Percentiles rank a stretch among this genome's conserved stretches.
These are phyloP conservation scores for Andrena chrysosceles DNA, from an alignment of 2,888 invertebrate species.

Conservation along the genomic window DNA sequence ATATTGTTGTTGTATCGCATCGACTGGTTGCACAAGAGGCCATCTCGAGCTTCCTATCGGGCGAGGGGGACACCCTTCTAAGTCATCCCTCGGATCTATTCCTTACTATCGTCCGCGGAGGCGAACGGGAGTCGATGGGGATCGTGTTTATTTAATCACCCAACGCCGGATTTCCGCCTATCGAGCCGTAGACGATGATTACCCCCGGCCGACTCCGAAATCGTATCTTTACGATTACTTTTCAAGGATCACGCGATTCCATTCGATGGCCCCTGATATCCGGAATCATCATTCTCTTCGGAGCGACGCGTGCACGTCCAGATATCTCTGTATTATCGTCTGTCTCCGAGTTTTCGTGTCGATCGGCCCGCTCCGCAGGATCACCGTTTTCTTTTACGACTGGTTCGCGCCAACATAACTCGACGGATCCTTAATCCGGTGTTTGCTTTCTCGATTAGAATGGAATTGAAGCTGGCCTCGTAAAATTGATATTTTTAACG, in stretches of 20 bases:
- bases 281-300: neutral
- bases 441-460: constrained; percentile 74
- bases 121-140: constrained; percentile 8
- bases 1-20: constrained; percentile 76
- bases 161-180: constrained; percentile 21
- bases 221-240: constrained; percentile 41
- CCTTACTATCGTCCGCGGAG: constrained; percentile 35
- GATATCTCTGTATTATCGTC: constrained; percentile 38
- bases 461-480: constrained; percentile 62
- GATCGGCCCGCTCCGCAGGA: constrained; percentile 77
- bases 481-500: constrained; percentile 67
- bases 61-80: constrained; percentile 13
- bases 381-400: constrained; percentile 80
- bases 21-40: constrained; percentile 42
- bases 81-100: constrained; percentile 19
- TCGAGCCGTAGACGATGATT: neutral
- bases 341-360: constrained; percentile 77
- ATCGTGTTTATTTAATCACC: constrained; percentile 60
- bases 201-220: neutral
- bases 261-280: neutral
- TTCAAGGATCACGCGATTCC: constrained; percentile 19
- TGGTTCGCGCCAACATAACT: constrained; percentile 54
- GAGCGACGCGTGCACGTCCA: constrained; percentile 13
- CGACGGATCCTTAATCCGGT: constrained; percentile 69
- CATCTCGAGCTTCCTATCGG: constrained; percentile 18